Percentiles rank a stretch among this genome's conserved stretches.
phyloP scores from a whole-genome alignment of 2,113 vertebrate genomes.

The Osmerus eperlanus region DNA sequence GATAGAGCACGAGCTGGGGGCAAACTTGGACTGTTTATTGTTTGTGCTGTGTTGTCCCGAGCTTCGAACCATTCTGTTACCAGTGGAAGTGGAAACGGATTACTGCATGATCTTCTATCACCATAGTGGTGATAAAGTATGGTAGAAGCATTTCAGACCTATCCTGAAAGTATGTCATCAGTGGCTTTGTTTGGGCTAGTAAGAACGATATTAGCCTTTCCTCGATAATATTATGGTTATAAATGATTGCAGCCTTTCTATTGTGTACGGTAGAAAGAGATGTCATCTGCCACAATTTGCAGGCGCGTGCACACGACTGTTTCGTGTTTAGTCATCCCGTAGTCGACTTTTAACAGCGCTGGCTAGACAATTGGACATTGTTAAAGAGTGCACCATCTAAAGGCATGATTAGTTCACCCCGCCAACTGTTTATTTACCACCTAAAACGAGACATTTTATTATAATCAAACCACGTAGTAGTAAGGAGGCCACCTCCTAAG shows the following conservation, averaged over 20 bases:
- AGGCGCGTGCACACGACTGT: too few relatives aligned
- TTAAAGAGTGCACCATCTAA: conserved; percentile 1
- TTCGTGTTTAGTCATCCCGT: too few relatives aligned
- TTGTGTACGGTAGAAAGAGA: too few relatives aligned
- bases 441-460: too few relatives aligned
- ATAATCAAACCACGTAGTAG: too few relatives aligned
- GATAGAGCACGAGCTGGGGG: neutral
- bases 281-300: too few relatives aligned
- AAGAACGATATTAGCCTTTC: neutral
- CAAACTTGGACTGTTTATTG: neutral
- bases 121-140: neutral
- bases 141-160: neutral
- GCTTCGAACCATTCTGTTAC: neutral
- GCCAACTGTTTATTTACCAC: neutral
- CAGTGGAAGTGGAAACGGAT: neutral
- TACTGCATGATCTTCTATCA: neutral
- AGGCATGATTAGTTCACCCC: conserved; percentile 29
- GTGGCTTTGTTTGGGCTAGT: neutral
- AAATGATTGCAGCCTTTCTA: too few relatives aligned
- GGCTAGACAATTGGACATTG: too few relatives aligned
- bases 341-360: too few relatives aligned
- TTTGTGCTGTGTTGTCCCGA: neutral
- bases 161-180: too few relatives aligned
- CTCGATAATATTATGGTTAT: neutral
- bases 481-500: neutral